These are phyloP conservation scores for Ptilorrhoa leucosticta DNA, from an alignment of 2,113 vertebrate species.

Conservation along the genomic window DNA sequence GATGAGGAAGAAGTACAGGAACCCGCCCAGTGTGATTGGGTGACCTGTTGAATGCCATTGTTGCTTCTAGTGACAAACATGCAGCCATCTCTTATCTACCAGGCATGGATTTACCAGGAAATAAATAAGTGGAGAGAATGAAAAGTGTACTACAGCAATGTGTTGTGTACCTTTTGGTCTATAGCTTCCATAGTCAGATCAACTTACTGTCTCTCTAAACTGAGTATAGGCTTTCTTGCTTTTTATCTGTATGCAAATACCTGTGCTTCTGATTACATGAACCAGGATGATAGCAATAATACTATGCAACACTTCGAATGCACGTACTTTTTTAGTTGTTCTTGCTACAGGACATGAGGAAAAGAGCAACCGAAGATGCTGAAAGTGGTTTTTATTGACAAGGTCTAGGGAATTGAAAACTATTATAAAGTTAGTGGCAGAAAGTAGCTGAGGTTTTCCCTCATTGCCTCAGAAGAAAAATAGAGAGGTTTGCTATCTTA, in stretches of 20 bases:
- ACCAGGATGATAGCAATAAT: background rate
- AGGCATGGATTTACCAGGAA: background rate
- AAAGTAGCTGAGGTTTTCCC: background rate
- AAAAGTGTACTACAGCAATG: accelerated
- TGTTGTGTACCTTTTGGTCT: background rate
- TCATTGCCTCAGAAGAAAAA: background rate
- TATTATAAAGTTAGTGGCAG: background rate
- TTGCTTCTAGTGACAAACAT: background rate
- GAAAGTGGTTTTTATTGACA: background rate
- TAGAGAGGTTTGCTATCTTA: background rate
- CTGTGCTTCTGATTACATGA: background rate
- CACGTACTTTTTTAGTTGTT: background rate
- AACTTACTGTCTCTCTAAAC: background rate
- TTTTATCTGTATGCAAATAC: background rate
- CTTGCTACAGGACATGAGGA: background rate
- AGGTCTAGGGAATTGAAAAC: background rate
- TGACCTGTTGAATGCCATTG: background rate
- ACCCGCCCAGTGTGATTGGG: background rate
- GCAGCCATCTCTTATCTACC: background rate
- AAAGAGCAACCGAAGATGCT: background rate
- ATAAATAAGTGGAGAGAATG: background rate
- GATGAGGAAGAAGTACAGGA: background rate
- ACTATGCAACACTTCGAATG: background rate
- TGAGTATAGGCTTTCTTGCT: background rate
- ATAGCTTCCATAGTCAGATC: background rate